phyloP scores from a whole-genome alignment of 1,140 invertebrate genomes.

The Batillaria attramentaria region DNA sequence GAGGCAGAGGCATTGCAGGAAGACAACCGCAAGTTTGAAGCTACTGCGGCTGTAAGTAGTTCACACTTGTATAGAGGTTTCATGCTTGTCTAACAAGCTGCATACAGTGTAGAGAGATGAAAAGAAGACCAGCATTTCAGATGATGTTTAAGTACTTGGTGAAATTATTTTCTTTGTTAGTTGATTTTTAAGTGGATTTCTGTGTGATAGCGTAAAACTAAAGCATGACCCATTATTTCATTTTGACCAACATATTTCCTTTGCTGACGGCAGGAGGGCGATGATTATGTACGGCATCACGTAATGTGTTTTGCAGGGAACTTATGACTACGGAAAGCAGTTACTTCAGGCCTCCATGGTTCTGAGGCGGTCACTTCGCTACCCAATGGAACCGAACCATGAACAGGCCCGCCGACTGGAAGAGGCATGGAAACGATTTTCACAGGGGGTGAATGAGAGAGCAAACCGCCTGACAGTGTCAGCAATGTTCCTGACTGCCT shows the following conservation, averaged over 20 bases:
- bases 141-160: no score
- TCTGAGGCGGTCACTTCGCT: conserved; percentile 81
- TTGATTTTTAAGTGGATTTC: no score
- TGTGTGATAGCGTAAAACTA: no score
- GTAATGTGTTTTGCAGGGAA: conserved; percentile 79
- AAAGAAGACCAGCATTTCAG: no score
- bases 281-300: no score
- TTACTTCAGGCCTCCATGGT: conserved; percentile 82
- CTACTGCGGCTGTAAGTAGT: conserved; percentile 79
- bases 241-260: no score
- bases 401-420: conserved; percentile 75
- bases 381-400: conserved; percentile 77
- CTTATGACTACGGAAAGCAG: conserved; percentile 86
- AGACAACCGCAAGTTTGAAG: conserved; percentile 83
- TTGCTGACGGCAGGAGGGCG: no score
- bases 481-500: conserved; percentile 83
- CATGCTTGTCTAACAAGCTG: no score
- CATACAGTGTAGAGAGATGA: no score
- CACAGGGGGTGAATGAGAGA: conserved; percentile 83
- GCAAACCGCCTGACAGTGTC: conserved; percentile 83
- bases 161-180: no score
- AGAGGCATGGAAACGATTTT: conserved; percentile 80
- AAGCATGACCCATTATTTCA: no score
- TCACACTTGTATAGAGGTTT: no score
- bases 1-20: conserved; percentile 84